Conservation (phyloP, 2,797 vertebrate species). For the Cephalopachus bancanus region DNA sequence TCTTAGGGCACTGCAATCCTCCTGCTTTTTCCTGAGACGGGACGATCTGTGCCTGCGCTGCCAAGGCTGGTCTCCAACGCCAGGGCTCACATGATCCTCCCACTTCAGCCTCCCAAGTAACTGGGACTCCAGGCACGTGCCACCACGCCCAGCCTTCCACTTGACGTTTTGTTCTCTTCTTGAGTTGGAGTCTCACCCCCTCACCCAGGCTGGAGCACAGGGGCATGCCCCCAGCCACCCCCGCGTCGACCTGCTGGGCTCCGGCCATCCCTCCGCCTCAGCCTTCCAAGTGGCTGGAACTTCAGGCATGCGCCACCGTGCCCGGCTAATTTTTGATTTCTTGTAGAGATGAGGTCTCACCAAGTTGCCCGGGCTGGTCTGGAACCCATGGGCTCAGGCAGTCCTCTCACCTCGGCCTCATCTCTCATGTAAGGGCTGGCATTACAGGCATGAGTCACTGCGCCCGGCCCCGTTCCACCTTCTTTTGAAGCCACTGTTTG, state of each 20-base stretch:
- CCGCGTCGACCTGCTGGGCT: neutral
- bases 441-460: neutral
- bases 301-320: neutral
- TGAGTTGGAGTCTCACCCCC: neutral
- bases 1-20: too few species aligned
- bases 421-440: too few species aligned
- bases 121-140: too few species aligned
- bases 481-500: neutral
- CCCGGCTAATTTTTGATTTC: neutral
- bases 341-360: neutral
- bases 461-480: neutral
- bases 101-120: too few species aligned
- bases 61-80: too few species aligned
- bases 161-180: neutral
- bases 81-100: too few species aligned
- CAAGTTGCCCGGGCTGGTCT: neutral
- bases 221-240: neutral
- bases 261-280: neutral
- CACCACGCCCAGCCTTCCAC: too few species aligned
- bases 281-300: neutral
- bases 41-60: too few species aligned
- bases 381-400: neutral
- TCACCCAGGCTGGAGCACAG: neutral
- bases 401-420: neutral
- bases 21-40: too few species aligned